Evolutionary conservation across 2,113 vertebrate species (phyloP), one percentile per base, ranked within the genome.

Genomic region (Notiomystis cincta): DNA sequence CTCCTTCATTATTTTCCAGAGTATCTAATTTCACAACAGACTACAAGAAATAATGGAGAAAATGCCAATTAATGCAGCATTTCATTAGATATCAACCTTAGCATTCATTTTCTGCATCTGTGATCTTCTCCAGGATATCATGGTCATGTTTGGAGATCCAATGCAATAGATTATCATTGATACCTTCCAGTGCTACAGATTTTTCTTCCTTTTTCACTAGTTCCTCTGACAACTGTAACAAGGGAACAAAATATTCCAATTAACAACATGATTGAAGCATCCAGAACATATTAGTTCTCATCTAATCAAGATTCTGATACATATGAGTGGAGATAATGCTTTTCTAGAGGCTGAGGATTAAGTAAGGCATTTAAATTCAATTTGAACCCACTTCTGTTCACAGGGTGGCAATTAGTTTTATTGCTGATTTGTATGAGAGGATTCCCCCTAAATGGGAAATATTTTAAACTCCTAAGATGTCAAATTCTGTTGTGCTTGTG

Each of bases 221-320:
- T 92, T 98, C 97, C 97, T 98, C 98, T 96, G 97, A 97, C 91
- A 98, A 96, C 98, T 98, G 97, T 53, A 98, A 97, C 30, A 85
- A 98, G 53, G 97, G 57, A 95, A 96, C 9, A 97, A 94, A 97
- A 33, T 30, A 81, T 83, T 93, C 86, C 93, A 71, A 48, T 96
- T 85, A 92, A 56, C 83, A 71, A 95, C 30, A 61, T 24, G 18
- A 81, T 4, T 50, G 51, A 76, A 70, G 37, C 25, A 67, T 54
- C 48, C 35, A 48, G 48, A 75, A 22, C 61, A 81, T 58, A n/a
- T 23, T 48, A 57, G 35, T 53, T 77, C 44, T 77, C 69, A 57
- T 81, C 28, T 56, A 58, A 70, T 53, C 44, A 48, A 83, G 28
- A 18, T 71, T 92, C 53, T 75, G 23, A 30, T 45, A 67, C 44